Evolutionary conservation across 2,888 invertebrate species (phyloP), one percentile per base, ranked within the genome.

Genomic region (Euclidia mi): DNA sequence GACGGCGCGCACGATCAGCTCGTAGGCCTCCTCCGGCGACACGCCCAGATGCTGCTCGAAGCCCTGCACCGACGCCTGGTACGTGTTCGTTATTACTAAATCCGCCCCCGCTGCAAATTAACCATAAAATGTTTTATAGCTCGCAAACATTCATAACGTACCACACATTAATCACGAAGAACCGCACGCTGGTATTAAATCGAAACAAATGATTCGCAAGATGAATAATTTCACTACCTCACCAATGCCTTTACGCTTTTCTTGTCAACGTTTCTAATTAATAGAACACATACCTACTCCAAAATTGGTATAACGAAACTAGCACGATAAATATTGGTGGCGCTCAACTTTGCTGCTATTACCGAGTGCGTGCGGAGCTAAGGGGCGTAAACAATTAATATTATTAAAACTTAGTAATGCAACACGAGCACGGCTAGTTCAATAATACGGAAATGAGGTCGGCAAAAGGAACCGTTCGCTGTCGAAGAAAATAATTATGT

Each of bases 71-170:
- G 97, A 97, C 3, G 98, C 97, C 92, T 99, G 99, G 90, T 99
- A 99, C 37, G 98, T 98, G 79, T 97, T 97, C 32, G 98, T 98
- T 81, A 97, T 96, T 75, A 99, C 96, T 58, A 98, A 91, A 81
- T 99, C 97, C 34, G 98, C 97, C 14, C 99, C 99, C 82, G 97
- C 98, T 96, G 93, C 73, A 89, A 95, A 79, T 72, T 44, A 76
- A 71, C 32, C 61, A 76, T 58, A 52, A 58, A 64, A 63, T 56
- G 40, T 64, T 65, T 67, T 52, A n/a, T n/a, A 65, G 31, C 62
- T 48, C 56, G 34, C 60, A 59, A 59, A 68, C 60, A 68, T 69
- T 76, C 64, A 75, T 70, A 69, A 67, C 45, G 66, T 61, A 46
- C 46, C 55, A 73, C 74, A 69, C 80, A 85, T 83, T 80, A 77